Base-by-base conservation (phyloP, 2,888 invertebrate species). In the Thera britannica region DNA sequence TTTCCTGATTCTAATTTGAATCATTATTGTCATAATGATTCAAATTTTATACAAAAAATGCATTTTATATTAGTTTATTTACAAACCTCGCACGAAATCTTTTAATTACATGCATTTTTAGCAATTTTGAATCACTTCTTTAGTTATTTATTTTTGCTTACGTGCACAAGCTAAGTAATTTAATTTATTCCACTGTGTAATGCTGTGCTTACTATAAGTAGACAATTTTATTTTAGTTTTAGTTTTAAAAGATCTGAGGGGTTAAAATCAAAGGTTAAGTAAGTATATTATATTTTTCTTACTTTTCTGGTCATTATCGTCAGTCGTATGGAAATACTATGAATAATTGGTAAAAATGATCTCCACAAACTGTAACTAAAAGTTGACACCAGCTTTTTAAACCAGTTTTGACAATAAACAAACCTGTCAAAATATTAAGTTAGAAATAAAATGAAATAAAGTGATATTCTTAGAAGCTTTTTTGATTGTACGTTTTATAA, bases 171-270 rank as follows among this genome's bases (percentile, higher is more conserved):
- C 23, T 23, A 23, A 23, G 11, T 51, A 23, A 7, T 51, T 51
- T 51, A 51, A 51, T 4, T 51, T 23, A 46, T 46, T 12, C 1
- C 6, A 52, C 9, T 52, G 3, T 3, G 23, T 7, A 34, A 34
- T 52, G 57, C 57, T 63, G 49, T 57, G 57, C 56, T 63, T 58
- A 63, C 34, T 34, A 35, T 64, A 64, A 58, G 58, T 65, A 65
- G 65, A 46, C 36, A 55, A 48, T 38, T 64, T 64, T 58, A 59
- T 9, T 23, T 23, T 1, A 41, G 3, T 34, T 12, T 52, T 35
- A 52, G 23, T 52, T 60, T 23, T 23, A 23, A 23, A 23, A 23
- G 23, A 23, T 23, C 23, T 23, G 23, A 23, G 23, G 23, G 23
- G 23, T 1, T 23, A 23, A 23, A 23, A 23, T 23, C 23, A 1